Percentiles rank a stretch among this genome's conserved stretches.
These are phyloP conservation scores for Andrena camellia DNA, from an alignment of 2,888 invertebrate species.

Conservation along the genomic window DNA sequence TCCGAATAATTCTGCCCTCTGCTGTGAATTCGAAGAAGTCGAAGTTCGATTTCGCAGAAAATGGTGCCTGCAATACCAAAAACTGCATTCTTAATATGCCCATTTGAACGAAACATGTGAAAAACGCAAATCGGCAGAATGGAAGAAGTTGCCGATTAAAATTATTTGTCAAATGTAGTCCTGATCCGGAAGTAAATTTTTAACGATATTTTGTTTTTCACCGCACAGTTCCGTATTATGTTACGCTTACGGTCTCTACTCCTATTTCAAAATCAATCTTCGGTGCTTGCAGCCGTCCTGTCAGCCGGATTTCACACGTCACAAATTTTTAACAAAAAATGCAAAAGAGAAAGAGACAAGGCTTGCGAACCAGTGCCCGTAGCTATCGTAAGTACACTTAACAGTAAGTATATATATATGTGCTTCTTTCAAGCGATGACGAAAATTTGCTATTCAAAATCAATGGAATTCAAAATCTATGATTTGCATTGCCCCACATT, in stretches of 20 bases:
- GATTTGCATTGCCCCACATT: too few relatives aligned
- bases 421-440: too few relatives aligned
- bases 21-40: conserved; percentile 24
- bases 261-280: conserved; percentile 25
- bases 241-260: conserved; percentile 4
- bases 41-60: background rate
- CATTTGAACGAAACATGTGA: conserved; percentile 30
- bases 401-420: background rate
- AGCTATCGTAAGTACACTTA: conserved; percentile 60
- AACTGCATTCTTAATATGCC: background rate
- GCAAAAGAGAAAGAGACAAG: background rate
- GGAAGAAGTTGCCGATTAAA: conserved; percentile 15
- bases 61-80: background rate
- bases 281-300: background rate
- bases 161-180: conserved; percentile 36
- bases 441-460: too few relatives aligned
- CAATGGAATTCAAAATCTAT: too few relatives aligned
- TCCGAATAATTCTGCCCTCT: conserved; percentile 56
- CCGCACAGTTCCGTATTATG: conserved; percentile 28
- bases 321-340: conserved; percentile 7
- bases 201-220: background rate
- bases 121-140: conserved; percentile 14
- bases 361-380: conserved; percentile 35
- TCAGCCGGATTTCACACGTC: conserved; percentile 43
- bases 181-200: background rate